Evolutionary conservation across 2,797 vertebrate genomes (phyloP), one percentile per base, ranked within the genome.

Genomic region (Scleropages formosus): DNA sequence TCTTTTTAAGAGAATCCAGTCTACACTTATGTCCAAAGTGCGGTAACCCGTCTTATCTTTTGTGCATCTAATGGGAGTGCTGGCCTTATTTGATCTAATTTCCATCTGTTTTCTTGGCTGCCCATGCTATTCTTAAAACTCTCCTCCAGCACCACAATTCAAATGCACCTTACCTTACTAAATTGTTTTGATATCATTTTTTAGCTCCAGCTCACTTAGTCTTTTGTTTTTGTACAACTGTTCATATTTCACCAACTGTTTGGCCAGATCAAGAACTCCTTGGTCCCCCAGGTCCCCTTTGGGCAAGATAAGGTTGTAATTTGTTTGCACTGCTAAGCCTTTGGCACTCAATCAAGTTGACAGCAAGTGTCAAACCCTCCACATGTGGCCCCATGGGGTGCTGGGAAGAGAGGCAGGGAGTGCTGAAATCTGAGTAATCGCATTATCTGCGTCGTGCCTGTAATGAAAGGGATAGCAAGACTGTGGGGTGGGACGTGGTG

Each of bases 231-330:
- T 73, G 66, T 53, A 24, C 24, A 22, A 70, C 73, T 77, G 62
- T 74, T 71, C 64, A 75, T 70, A 78, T 66, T 39, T 75, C 77
- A 72, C 26, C 75, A 75, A 78, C 67, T 59, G 47, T 67, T 72
- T 78, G 67, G 71, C 66, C 53, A 64, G 64, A 64, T 26, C 64
- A 60, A 24, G 26, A 66, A 49, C 0, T 66, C 46, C 12, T 56
- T 63, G 76, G 62, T 39, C 49, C 44, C 89, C 89, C 66, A 85
- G 86, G 88, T 88, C 88, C 58, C 73, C 8, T 22, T 58, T 44
- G 27, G 20, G 90, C 89, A 91, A 89, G 88, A 88, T 90, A 87
- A 90, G 91, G 90, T 20, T 91, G 86, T 91, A 93, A 92, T 93
- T 89, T 85, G 84, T 91, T 92, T 91, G 88, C 89, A 91, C 87